Percentiles rank a stretch among this genome's conserved stretches.
These are phyloP conservation scores for Lytechinus variegatus DNA, from an alignment of 35 echinoderm and acorn worm species.

Conservation along the genomic window DNA sequence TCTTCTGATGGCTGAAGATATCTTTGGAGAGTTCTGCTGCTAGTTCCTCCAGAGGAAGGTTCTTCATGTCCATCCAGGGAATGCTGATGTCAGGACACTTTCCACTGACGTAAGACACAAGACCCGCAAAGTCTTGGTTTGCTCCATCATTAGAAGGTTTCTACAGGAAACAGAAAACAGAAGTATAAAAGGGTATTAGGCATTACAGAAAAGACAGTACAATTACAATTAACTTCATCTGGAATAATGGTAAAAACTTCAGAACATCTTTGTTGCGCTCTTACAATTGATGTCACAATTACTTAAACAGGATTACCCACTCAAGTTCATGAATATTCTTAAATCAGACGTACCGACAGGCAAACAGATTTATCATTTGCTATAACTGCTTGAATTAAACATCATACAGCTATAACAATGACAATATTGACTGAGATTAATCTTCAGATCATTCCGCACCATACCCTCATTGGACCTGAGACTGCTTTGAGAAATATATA, in stretches of 20 bases:
- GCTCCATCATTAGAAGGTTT: neutral
- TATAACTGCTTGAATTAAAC: no score
- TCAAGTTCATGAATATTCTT: no score
- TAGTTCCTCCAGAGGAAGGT: slow-evolving; percentile 25
- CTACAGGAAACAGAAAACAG: neutral
- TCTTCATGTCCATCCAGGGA: slow-evolving; percentile 46
- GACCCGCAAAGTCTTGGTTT: slow-evolving; percentile 27
- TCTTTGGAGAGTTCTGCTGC: neutral
- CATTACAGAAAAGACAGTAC: neutral
- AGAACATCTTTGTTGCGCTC: no score
- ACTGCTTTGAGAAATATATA: no score
- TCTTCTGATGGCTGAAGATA: slow-evolving; percentile 6
- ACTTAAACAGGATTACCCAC: no score
- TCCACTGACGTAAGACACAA: slow-evolving; percentile 43
- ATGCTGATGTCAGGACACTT: slow-evolving; percentile 31
- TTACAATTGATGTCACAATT: no score
- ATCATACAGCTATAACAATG: no score
- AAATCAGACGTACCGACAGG: no score
- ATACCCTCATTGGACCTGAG: no score
- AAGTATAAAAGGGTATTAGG: neutral
- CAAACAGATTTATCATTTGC: no score
- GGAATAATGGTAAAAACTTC: neutral
- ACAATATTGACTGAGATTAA: no score
- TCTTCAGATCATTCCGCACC: no score
- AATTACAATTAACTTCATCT: neutral